Evolutionary conservation across 2,113 vertebrate genomes (phyloP), one percentile per base, ranked within the genome.

Genomic region (Todiramphus chloris): DNA sequence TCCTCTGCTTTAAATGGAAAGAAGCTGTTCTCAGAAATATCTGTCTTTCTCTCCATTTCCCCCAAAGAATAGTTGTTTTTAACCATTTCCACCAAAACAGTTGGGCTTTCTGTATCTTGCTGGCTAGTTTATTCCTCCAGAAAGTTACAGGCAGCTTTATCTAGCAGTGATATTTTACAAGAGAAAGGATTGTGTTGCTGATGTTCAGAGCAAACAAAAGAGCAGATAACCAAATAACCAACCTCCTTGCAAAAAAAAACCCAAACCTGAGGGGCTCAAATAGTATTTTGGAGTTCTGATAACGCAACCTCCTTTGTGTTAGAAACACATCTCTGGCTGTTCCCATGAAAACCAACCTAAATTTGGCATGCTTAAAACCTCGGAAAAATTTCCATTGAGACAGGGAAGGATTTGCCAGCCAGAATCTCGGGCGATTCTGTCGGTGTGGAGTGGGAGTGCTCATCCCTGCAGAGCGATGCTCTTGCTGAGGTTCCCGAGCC

Each of bases 291-390:
- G 31, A 77, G 31, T 59, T 84, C 60, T 67, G 62, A 35, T 75
- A 83, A 70, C 37, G 64, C 55, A 90, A 63, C 43, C 85, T 90
- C 43, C 59, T 78, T 94, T 87, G 51, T 78, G 69, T 73, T 84
- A 75, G 58, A 93, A 73, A 39, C 51, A 17, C 1, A 0, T 86
- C 33, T 91, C 60, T 25, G 19, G 64, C 73, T 89, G 25, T 93
- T 96, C 69, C 78, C 62, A 58, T 83, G 69, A 93, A 95, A 94
- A 94, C 60, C 15, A 9, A 58, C 41, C 81, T 93, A 93, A 75
- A 87, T 89, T 41, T 51, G 81, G 81, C 87, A 84, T 43, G 11
- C 44, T 84, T 75, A 64, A 87, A 92, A 25, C 60, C 77, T 92
- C 1, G 0, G 48, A 64, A 97, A 94, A 94, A 33, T 73, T 92